These are phyloP conservation scores for Fragariocoptes setiger DNA, from an alignment of 1,140 invertebrate genomes.

Conservation along the genomic window DNA sequence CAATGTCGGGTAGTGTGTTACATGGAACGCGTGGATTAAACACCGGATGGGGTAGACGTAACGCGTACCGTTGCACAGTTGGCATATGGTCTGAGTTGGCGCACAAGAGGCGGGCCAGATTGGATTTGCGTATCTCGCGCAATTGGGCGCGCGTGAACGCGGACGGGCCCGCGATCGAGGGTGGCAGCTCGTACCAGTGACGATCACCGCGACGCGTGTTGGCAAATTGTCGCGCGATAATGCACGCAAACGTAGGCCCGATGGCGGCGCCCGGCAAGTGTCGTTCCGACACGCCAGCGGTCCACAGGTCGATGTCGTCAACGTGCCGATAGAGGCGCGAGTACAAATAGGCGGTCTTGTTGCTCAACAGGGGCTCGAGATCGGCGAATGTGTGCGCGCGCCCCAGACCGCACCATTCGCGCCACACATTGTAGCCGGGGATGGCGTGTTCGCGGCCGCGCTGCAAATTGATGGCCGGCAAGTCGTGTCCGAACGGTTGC, in stretches of 20 bases:
- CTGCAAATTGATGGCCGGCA: slow-evolving; percentile 11
- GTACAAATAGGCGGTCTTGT: slow-evolving; percentile 12
- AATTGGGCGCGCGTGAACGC: slow-evolving; percentile 26
- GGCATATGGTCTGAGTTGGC: slow-evolving; percentile 5
- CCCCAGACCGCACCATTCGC: slow-evolving; percentile 30
- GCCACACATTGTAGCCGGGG: slow-evolving; percentile 33
- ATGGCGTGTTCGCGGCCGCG: slow-evolving; percentile 11
- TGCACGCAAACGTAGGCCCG: slow-evolving; percentile 43
- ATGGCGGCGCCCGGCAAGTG: slow-evolving; percentile 31
- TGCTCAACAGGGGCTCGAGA: slow-evolving; percentile 11
- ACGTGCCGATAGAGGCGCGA: slow-evolving; percentile 22
- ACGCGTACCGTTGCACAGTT: slow-evolving; percentile 1
- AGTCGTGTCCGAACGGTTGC: slow-evolving; percentile 12
- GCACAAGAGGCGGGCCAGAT: slow-evolving; percentile 8
- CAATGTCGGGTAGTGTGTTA: slow-evolving; percentile 16
- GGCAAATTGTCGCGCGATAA: slow-evolving; percentile 41
- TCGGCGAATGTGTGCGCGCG: slow-evolving; percentile 13
- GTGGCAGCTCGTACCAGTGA: slow-evolving; percentile 86
- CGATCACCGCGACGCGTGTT: slow-evolving; percentile 36
- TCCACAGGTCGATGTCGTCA: slow-evolving; percentile 62
- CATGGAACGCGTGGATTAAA: slow-evolving; percentile 22
- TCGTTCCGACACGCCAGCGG: slow-evolving; percentile 36
- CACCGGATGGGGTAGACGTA: slow-evolving; percentile 1
- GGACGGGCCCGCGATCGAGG: slow-evolving; percentile 65
- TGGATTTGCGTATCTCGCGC: slow-evolving; percentile 49